These are phyloP conservation scores for Macroramphosus scolopax DNA, from an alignment of 2,797 vertebrate genomes.

Conservation along the genomic window DNA sequence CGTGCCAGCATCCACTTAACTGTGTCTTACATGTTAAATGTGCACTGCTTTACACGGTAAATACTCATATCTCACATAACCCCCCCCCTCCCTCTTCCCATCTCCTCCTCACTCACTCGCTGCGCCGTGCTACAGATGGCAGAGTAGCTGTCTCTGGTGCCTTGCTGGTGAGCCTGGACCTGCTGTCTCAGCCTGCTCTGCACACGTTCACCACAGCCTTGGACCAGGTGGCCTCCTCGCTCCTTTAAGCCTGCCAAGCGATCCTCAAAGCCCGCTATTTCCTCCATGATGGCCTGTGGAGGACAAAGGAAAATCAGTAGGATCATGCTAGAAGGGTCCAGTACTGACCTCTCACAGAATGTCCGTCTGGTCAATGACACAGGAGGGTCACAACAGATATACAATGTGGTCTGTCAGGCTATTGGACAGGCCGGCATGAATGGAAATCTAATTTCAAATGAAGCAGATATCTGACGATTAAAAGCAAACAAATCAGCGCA, in stretches of 20 bases:
- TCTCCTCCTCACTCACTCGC: slow-evolving; percentile 83
- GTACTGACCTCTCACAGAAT: slow-evolving; percentile 7
- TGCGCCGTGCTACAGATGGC: slow-evolving; percentile 97
- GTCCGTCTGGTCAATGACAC: slow-evolving; percentile 16
- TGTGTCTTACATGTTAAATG: slow-evolving; percentile 19
- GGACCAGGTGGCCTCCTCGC: slow-evolving; percentile 85
- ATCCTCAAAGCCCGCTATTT: slow-evolving; percentile 94
- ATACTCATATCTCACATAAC: slow-evolving; percentile 7
- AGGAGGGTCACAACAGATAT: slow-evolving; percentile 23
- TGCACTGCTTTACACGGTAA: slow-evolving; percentile 13
- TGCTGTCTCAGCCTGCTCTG: slow-evolving; percentile 90
- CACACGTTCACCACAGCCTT: slow-evolving; percentile 86
- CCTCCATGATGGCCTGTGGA: slow-evolving; percentile 95
- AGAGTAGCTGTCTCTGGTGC: slow-evolving; percentile 93
- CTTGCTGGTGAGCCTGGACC: slow-evolving; percentile 89
- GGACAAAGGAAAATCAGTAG: slow-evolving; percentile 33
- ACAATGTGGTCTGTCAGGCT: slow-evolving; percentile 3
- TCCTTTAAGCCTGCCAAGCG: slow-evolving; percentile 84
- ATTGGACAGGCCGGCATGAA: slow-evolving; percentile 9
- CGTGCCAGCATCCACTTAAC: slow-evolving; percentile 5
- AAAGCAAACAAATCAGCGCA: no score
- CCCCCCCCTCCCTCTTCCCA: slow-evolving; percentile 9
- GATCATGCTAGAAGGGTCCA: slow-evolving; percentile 23
- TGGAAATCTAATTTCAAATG: no score
- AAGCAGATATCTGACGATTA: no score